Evolutionary conservation across 1,140 invertebrate species (phyloP).

Genomic region (Zophobas atratus): DNA sequence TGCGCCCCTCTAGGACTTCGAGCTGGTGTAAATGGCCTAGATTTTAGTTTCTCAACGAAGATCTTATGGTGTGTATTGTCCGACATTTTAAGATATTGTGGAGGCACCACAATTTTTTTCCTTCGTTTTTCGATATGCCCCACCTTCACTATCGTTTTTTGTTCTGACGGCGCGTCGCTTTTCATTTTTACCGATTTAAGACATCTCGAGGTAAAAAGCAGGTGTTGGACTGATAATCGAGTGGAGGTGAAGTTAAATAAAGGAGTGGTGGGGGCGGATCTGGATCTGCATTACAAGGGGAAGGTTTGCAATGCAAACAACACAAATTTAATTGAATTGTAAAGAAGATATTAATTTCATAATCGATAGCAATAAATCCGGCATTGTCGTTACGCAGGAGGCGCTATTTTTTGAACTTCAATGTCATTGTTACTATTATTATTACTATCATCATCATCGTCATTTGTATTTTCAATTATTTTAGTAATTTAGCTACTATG

Average conservation of each 20-base stretch:
- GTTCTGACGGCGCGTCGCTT: constrained; percentile 52
- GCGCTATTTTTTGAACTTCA: no score
- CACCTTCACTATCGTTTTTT: constrained; percentile 29
- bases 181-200: constrained; percentile 54
- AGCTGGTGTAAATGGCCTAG: constrained; percentile 51
- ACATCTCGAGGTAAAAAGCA: constrained; percentile 35
- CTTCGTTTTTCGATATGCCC: constrained; percentile 47
- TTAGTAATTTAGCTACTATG: no score
- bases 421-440: no score
- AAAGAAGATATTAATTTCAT: neutral
- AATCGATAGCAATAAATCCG: neutral
- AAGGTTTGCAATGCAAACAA: neutral
- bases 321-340: neutral
- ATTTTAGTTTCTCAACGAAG: constrained; percentile 60
- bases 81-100: constrained; percentile 52
- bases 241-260: constrained; percentile 42
- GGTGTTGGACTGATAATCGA: constrained; percentile 49
- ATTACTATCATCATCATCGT: no score
- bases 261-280: constrained; percentile 27
- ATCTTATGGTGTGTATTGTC: constrained; percentile 55
- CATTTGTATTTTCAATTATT: no score
- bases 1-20: neutral
- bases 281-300: neutral
- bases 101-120: constrained; percentile 55
- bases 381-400: no score